Conservation (phyloP, 2,797 vertebrate species). For the Anguilla pacifica region DNA sequence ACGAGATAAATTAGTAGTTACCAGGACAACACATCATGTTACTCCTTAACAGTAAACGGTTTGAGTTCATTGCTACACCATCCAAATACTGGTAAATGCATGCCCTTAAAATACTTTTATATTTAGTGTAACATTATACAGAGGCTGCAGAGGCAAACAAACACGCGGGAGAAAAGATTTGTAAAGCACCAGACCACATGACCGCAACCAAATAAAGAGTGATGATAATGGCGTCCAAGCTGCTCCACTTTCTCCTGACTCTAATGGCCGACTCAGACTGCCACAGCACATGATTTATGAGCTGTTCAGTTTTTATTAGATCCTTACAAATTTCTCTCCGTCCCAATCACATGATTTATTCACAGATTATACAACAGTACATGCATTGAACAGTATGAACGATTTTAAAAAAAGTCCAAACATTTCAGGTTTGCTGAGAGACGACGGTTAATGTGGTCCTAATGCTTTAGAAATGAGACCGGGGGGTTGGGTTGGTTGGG, state of each 20-base stretch:
- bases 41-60: not conserved
- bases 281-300: not conserved
- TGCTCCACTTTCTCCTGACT: not conserved
- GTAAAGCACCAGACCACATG: slow-evolving; percentile 46
- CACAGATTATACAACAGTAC: not conserved
- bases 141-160: not conserved
- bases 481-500: not conserved
- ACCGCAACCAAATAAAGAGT: not conserved
- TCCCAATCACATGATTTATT: not conserved
- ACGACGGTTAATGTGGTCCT: not conserved
- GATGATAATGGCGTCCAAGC: not conserved
- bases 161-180: slow-evolving; percentile 33
- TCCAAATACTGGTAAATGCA: not conserved
- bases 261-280: not conserved
- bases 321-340: not conserved
- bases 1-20: not conserved
- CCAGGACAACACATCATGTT: not conserved
- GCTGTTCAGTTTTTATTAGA: not conserved
- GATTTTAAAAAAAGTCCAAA: not conserved
- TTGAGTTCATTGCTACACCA: not conserved
- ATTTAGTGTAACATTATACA: too few relatives aligned
- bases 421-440: not conserved
- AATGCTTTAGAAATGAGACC: slow-evolving; percentile 48
- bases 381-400: not conserved
- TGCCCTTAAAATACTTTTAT: not conserved